These are phyloP conservation scores for Ancistrus triradiatus DNA, from an alignment of 2,113 vertebrate species.

Conservation along the genomic window DNA sequence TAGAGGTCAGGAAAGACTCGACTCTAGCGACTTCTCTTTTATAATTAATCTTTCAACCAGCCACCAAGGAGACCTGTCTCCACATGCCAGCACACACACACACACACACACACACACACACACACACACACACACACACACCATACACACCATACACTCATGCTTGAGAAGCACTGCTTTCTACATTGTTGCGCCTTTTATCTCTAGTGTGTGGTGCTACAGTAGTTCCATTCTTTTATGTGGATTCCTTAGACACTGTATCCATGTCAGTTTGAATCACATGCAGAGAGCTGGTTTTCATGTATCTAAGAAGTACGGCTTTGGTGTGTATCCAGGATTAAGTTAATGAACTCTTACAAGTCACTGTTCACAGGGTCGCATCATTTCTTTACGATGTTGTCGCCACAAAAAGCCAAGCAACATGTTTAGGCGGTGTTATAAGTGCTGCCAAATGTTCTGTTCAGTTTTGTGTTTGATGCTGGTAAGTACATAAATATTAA, in stretches of 20 bases:
- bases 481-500: no score
- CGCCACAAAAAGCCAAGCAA: no score
- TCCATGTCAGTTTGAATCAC: slow-evolving; percentile 1
- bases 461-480: no score
- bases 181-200: slow-evolving; percentile 7
- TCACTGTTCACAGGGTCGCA: no score
- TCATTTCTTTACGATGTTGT: no score
- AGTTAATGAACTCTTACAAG: no score
- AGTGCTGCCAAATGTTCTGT: no score
- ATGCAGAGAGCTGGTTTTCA: slow-evolving; percentile 1
- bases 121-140: no score
- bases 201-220: not conserved
- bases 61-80: slow-evolving; percentile 24
- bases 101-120: slow-evolving; percentile 25
- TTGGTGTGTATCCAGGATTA: not conserved
- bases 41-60: slow-evolving; percentile 50
- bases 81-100: slow-evolving; percentile 4
- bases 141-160: no score
- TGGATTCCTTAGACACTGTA: not conserved
- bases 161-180: slow-evolving; percentile 20
- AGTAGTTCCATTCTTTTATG: not conserved
- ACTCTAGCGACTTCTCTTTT: slow-evolving; percentile 39
- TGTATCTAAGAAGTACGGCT: not conserved
- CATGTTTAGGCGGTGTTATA: no score
- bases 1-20: slow-evolving; percentile 48